Base-by-base conservation (phyloP, 2,888 invertebrate species). In the Oegoconia quadripuncta region DNA sequence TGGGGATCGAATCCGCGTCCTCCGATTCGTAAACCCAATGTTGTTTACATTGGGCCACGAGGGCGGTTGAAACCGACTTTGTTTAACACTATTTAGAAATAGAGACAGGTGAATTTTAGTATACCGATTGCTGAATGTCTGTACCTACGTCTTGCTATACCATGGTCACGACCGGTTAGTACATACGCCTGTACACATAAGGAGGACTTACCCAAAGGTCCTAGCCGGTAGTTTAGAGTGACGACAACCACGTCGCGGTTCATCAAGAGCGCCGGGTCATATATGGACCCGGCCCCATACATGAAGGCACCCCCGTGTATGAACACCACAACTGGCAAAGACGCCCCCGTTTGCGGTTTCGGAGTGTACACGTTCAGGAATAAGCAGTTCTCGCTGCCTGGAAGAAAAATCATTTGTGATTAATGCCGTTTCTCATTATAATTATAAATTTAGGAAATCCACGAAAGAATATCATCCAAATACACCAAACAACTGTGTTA, bases 261-360 rank as follows among this genome's bases (percentile, higher is more conserved):
- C 90, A 94, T 90, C 0, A 94, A 50, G 45, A 88, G 82, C 6
- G 83, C 69, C 1, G 91, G 89, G 1, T 89, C 90, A 60, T 90
- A 91, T 1, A 64, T 37, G 5, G 74, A 68, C 0, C 89, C 88
- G 2, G 84, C 73, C 0, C 93, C 92, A 51, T 90, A 92, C 90
- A 93, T 93, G 64, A 91, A 93, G 9, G 91, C 91, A 0, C 93
- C 90, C 1, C 93, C 93, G 49, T 93, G 93, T 41, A 93, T 90
- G 60, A 76, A 90, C 1, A 92, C 88, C 29, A 93, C 51, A 0
- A 93, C 93, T 0, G 93, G 92, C 17, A 91, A 74, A 7, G 74
- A 69, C 0, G 82, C 73, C 0, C 73, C 71, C 1, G 73, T 56
- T 3, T 55, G 69, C 33, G 74, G 60, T 11, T 74, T 72, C 0